Percentiles rank a stretch among this genome's conserved stretches.
Conservation (phyloP, 2,797 vertebrate species). For the Coreius guichenoti region DNA sequence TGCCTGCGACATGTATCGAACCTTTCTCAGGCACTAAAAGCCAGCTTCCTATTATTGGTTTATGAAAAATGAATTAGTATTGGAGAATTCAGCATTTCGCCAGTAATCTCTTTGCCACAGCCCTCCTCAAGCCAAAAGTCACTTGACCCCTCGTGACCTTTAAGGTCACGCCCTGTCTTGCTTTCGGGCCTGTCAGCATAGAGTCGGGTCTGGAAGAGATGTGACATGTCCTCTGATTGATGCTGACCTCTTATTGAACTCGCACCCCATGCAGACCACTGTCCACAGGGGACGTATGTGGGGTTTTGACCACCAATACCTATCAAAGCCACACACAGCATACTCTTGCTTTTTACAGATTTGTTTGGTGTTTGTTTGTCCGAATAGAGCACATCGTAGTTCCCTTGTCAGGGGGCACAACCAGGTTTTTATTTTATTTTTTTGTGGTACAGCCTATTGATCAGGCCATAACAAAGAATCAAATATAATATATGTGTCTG, state of each 20-base stretch:
- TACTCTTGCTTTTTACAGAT: not conserved
- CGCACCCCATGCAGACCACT: conserved; percentile 20
- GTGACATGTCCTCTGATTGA: conserved; percentile 54
- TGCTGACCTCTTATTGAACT: conserved; percentile 52
- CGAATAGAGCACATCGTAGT: not conserved
- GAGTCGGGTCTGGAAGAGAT: conserved; percentile 23
- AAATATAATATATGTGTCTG: not conserved
- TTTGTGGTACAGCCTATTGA: not conserved
- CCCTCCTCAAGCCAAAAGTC: conserved; percentile 13
- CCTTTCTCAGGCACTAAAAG: conserved; percentile 34
- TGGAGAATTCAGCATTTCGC: conserved; percentile 2
- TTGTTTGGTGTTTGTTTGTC: conserved; percentile 1
- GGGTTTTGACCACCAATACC: conserved; percentile 38
- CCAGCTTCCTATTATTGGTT: conserved; percentile 37
- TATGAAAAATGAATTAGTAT: conserved; percentile 47
- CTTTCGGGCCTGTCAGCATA: conserved; percentile 37
- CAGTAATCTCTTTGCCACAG: conserved; percentile 27
- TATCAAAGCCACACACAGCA: conserved; percentile 15
- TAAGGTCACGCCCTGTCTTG: conserved; percentile 21
- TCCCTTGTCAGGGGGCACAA: too few species aligned
- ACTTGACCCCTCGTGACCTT: conserved; percentile 46
- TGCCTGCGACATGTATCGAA: not conserved
- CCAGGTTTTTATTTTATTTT: too few species aligned
- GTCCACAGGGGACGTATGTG: conserved; percentile 2
- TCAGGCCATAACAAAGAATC: conserved; percentile 14